These are phyloP conservation scores for Hycleus cichorii DNA, from an alignment of 1,140 invertebrate genomes.

Conservation along the genomic window DNA sequence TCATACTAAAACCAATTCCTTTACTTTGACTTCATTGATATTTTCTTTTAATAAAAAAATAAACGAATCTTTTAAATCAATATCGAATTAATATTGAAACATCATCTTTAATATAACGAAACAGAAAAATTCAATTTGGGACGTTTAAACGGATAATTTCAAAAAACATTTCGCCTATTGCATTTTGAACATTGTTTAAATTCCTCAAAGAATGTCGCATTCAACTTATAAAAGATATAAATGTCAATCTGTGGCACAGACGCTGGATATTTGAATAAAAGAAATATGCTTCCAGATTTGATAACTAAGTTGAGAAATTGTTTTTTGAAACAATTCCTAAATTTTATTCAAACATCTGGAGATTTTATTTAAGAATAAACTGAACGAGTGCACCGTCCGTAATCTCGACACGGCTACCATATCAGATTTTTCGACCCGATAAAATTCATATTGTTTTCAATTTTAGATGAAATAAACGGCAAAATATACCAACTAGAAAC, in stretches of 20 bases:
- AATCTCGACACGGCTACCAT: constrained; percentile 4
- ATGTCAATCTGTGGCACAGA: constrained; percentile 4
- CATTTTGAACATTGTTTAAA: no score
- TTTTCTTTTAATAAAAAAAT: no score
- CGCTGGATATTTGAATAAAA: constrained; percentile 18
- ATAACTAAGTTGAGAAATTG: constrained; percentile 17
- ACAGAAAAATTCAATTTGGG: no score
- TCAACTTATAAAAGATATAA: no score
- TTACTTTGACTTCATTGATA: no score
- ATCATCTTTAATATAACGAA: no score
- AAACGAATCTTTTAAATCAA: no score
- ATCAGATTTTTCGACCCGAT: constrained; percentile 11
- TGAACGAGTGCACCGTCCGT: constrained; percentile 9
- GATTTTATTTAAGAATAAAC: constrained; percentile 10
- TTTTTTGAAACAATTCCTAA: constrained; percentile 11
- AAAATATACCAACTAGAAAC: not conserved
- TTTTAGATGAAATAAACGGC: constrained; percentile 6
- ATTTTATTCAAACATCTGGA: constrained; percentile 15
- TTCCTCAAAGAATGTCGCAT: no score
- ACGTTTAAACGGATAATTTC: no score
- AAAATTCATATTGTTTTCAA: constrained; percentile 17
- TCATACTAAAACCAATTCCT: no score
- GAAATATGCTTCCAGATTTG: constrained; percentile 15
- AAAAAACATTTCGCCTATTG: no score
- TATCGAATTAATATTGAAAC: no score